Evolutionary conservation across 2,113 vertebrate species (phyloP).

Genomic region (Etheostoma cragini): DNA sequence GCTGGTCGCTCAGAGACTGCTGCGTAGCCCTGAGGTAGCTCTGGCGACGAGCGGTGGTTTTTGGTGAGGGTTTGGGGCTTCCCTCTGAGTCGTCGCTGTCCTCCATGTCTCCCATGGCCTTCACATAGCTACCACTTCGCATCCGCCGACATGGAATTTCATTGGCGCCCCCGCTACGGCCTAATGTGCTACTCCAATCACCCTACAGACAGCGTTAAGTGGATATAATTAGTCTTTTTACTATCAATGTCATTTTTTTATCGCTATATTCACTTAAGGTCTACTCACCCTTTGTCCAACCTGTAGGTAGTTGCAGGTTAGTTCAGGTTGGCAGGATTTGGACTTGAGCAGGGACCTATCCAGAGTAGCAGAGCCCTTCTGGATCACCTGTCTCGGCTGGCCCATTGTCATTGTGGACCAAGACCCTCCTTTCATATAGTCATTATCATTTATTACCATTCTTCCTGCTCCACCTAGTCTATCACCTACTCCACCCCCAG

Average conservation of each 20-base stretch:
- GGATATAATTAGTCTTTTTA: conserved; percentile 21
- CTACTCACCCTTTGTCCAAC: conserved; percentile 86
- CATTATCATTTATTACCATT: conserved; percentile 83
- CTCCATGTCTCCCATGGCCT: conserved; percentile 97
- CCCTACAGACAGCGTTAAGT: conserved; percentile 86
- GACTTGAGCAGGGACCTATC: conserved; percentile 97
- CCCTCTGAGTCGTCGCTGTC: conserved; percentile 97
- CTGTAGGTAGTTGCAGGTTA: conserved; percentile 96
- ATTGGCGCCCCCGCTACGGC: conserved; percentile 82
- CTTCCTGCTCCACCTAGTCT: conserved; percentile 47
- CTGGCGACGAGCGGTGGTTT: conserved; percentile 94
- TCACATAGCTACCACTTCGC: conserved; percentile 99
- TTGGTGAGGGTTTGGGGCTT: conserved; percentile 97
- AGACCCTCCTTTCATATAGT: conserved; percentile 93
- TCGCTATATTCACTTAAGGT: not conserved
- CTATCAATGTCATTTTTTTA: not conserved
- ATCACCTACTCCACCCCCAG: conserved; percentile 66
- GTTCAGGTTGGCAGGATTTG: conserved; percentile 96
- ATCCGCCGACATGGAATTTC: conserved; percentile 97
- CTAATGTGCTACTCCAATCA: conserved; percentile 93
- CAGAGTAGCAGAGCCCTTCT: conserved; percentile 95
- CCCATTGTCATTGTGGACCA: conserved; percentile 97
- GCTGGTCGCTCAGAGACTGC: conserved; percentile 97
- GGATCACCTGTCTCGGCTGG: conserved; percentile 92
- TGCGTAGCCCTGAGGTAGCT: conserved; percentile 99